Conservation (phyloP, 2,113 vertebrate genomes). For the Ptilonorhynchus violaceus region DNA sequence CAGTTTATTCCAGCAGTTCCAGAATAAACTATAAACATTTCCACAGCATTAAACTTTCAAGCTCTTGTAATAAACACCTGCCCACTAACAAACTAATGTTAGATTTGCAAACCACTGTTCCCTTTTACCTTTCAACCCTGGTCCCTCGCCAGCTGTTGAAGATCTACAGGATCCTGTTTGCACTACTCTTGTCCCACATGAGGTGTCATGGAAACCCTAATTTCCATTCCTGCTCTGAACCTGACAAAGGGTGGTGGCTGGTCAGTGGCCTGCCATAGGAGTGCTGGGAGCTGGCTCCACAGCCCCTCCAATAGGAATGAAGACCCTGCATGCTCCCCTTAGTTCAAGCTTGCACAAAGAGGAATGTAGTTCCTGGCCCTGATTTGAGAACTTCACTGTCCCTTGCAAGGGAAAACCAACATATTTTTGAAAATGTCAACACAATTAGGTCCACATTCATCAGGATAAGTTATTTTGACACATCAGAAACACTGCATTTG, state of each 20-base stretch:
- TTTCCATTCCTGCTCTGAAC: background rate
- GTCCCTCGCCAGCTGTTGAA: background rate
- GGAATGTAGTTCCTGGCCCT: fast-evolving
- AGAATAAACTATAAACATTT: background rate
- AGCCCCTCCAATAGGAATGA: background rate
- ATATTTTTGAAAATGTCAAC: background rate
- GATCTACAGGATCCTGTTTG: background rate
- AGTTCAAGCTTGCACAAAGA: background rate
- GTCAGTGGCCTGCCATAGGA: background rate
- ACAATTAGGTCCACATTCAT: background rate
- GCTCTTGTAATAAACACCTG: background rate
- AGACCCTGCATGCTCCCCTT: fast-evolving
- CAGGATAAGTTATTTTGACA: background rate
- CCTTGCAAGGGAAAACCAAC: background rate
- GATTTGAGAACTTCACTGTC: background rate
- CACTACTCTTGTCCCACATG: fast-evolving
- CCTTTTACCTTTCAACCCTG: background rate
- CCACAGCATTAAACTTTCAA: background rate
- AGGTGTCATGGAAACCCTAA: background rate
- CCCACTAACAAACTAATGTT: background rate
- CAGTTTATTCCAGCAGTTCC: background rate
- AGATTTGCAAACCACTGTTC: background rate
- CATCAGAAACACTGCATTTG: background rate
- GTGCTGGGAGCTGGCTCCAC: background rate
- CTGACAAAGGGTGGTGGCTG: background rate